Percentiles rank a stretch among this genome's conserved stretches.
Evolutionary conservation across 2,113 vertebrate species (phyloP).

Genomic region (Potamarius usumacintae): DNA sequence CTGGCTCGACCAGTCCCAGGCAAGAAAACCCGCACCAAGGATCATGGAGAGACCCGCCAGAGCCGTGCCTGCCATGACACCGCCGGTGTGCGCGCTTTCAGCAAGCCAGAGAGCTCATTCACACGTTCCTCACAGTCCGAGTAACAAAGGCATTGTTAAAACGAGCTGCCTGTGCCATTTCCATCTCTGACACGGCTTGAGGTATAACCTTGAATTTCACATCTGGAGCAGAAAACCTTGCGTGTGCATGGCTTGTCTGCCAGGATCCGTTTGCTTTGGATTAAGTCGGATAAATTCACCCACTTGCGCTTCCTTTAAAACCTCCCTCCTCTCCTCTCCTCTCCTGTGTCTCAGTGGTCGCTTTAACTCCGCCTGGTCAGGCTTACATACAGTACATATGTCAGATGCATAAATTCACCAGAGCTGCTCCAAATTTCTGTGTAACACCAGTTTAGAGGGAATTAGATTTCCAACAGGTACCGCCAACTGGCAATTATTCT

Average conservation of each 20-base stretch:
- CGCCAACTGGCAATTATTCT: neutral
- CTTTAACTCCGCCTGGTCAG: conserved; percentile 63
- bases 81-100: neutral
- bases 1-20: conserved; percentile 90
- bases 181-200: neutral
- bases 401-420: neutral
- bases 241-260: conserved; percentile 14
- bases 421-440: neutral
- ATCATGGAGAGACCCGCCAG: conserved; percentile 89
- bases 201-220: neutral
- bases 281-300: conserved; percentile 21
- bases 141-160: neutral
- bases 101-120: conserved; percentile 1
- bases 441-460: neutral
- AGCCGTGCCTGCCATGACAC: conserved; percentile 80
- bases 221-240: neutral
- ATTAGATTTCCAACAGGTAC: neutral
- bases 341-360: conserved; percentile 53
- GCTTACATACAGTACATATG: conserved; percentile 1
- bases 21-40: conserved; percentile 91
- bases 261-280: conserved; percentile 42
- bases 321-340: conserved; percentile 39
- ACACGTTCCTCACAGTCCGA: neutral
- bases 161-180: neutral
- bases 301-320: conserved; percentile 53